These are phyloP conservation scores for Hypercompe scribonia DNA, from an alignment of 2,888 invertebrate species.

Conservation along the genomic window DNA sequence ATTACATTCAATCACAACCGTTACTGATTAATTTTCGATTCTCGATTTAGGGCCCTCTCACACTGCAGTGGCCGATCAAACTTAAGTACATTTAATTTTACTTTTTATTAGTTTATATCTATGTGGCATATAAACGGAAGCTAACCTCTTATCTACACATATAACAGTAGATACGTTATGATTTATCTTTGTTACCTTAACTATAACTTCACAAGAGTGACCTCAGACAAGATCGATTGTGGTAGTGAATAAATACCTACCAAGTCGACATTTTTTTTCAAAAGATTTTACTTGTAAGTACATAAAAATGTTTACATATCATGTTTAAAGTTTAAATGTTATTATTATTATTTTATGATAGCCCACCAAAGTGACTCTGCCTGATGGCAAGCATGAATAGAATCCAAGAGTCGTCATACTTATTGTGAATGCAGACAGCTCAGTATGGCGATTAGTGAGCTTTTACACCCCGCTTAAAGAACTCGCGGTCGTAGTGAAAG, in stretches of 20 bases:
- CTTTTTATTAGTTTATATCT: not conserved
- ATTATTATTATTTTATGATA: too few species aligned
- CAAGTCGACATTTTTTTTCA: too few species aligned
- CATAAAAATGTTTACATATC: too few species aligned
- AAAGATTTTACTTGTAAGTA: too few species aligned
- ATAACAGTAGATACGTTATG: not conserved
- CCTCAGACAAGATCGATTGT: not conserved
- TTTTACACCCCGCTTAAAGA: too few species aligned
- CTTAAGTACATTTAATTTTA: not conserved
- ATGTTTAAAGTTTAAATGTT: too few species aligned
- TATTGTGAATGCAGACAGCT: too few species aligned
- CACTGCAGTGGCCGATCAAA: not conserved
- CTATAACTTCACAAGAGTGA: not conserved
- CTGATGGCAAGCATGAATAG: too few species aligned
- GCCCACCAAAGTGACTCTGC: too few species aligned
- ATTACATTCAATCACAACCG: constrained; percentile 29
- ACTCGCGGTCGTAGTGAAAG: too few species aligned
- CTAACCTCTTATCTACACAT: not conserved
- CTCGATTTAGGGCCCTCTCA: constrained; percentile 23
- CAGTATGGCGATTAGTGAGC: too few species aligned
- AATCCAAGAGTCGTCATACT: too few species aligned
- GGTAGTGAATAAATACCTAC: not conserved
- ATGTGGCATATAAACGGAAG: not conserved
- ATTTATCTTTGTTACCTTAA: not conserved
- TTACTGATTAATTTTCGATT: constrained; percentile 28